Base-by-base conservation (phyloP, 2,113 vertebrate species). In the Murina feae region DNA sequence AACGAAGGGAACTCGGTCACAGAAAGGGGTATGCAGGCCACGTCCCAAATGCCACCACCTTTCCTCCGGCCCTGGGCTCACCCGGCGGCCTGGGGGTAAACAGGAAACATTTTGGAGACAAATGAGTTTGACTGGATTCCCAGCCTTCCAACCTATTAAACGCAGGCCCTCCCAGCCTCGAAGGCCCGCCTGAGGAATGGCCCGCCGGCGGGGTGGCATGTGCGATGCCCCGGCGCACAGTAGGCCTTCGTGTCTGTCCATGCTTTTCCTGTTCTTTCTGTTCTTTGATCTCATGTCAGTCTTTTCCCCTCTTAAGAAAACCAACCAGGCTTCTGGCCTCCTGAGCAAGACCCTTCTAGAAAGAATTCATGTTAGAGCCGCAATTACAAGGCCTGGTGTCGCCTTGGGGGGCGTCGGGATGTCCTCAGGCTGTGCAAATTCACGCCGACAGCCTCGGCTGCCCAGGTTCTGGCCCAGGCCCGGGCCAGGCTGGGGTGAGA, bases 311-410 rank as follows among this genome's bases (percentile, higher is more conserved):
- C 18, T 5, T 23, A 20, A 72, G 63, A 35, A 69, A 55, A 37
- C 2, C 12, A 21, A 93, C 76, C 32, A 42, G 69, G 42, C 71
- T 95, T 80, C 92, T 79, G 76, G 76, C 78, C 42, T 92, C 37
- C 11, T 20, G 49, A 90, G 35, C 49, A 55, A 85, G 81, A 75
- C 63, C 65, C 1, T 95, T 90, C 89, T 44, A 65, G 89, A 90
- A 90, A 58, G 42, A 86, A 90, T 44, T 68, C 93, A 18, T 6
- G 14, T 86, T 47, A 23, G 39, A 90, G 3, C 32, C 17, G 0
- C 66, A 18, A 0, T 94, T 65, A 84, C 13, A 0, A 87, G 85
- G 47, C 42, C 53, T 97, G 93, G 58, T 81, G 66, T 6, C 47
- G 66, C 86, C 75, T 63, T 90, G 89, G 84, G 0, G 0, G 35